phyloP scores from a whole-genome alignment of 2,797 vertebrate genomes.

The Sciurus vulgaris region DNA sequence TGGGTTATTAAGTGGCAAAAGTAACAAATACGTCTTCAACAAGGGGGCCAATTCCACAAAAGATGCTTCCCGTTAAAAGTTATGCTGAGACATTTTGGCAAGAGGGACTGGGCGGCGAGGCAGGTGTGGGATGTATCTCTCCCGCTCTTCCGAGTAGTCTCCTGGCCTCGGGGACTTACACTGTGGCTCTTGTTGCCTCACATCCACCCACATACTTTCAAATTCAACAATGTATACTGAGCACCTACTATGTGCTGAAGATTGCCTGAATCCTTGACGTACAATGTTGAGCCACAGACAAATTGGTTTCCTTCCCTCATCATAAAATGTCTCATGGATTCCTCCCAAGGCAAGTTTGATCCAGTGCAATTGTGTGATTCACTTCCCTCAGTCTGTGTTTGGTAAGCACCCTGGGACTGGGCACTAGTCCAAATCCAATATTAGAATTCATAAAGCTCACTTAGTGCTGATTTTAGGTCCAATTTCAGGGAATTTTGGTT shows the following conservation, averaged over 20 bases:
- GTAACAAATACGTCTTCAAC: too few species aligned
- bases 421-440: too few species aligned
- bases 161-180: not conserved
- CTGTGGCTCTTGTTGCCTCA: not conserved
- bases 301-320: not conserved
- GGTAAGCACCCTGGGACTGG: not conserved
- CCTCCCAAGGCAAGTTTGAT: too few species aligned
- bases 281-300: not conserved
- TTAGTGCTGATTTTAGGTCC: not conserved
- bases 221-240: not conserved
- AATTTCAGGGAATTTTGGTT: not conserved
- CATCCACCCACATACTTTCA: not conserved
- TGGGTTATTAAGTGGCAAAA: not conserved
- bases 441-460: not conserved
- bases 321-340: not conserved
- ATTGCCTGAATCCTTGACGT: not conserved
- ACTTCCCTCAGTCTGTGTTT: not conserved
- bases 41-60: not conserved
- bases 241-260: not conserved
- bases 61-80: not conserved
- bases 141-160: not conserved
- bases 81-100: not conserved
- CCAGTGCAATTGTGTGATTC: not conserved
- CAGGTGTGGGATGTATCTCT: fast-evolving
- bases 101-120: not conserved